A percentile compares a stretch with the other conserved stretches of the same genome.
These are phyloP conservation scores for Cephus pulcher DNA, from an alignment of 2,888 invertebrate genomes.

Conservation along the genomic window DNA sequence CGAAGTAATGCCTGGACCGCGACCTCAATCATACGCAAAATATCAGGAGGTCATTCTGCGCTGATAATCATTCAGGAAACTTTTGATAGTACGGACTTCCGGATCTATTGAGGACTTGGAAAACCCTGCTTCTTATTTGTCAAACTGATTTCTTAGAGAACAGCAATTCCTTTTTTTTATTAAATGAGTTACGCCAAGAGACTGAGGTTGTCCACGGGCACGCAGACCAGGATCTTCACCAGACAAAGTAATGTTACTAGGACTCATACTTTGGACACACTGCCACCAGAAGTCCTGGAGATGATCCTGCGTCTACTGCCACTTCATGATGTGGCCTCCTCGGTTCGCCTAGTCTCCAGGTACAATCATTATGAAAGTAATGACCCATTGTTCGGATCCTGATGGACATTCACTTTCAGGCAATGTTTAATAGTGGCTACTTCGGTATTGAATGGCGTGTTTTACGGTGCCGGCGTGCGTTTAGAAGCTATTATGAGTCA, in stretches of 20 bases:
- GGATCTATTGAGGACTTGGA: background rate
- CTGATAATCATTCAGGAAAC: background rate
- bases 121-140: slow-evolving; percentile 8
- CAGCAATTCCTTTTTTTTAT: slow-evolving; percentile 12
- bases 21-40: background rate
- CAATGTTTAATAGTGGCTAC: slow-evolving; percentile 50
- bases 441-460: slow-evolving; percentile 55
- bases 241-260: background rate
- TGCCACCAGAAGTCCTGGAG: slow-evolving; percentile 60
- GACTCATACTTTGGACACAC: slow-evolving; percentile 44
- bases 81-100: background rate
- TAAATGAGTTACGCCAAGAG: slow-evolving; percentile 16
- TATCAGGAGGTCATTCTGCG: background rate
- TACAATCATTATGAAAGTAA: slow-evolving; percentile 23
- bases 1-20: background rate
- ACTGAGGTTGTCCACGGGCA: slow-evolving; percentile 13
- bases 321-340: slow-evolving; percentile 49
- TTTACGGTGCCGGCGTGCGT: slow-evolving; percentile 46
- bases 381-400: background rate
- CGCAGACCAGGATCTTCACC: slow-evolving; percentile 4
- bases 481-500: slow-evolving; percentile 39
- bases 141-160: background rate
- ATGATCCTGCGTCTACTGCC: slow-evolving; percentile 54
- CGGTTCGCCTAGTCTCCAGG: slow-evolving; percentile 58
- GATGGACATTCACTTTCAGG: slow-evolving; percentile 22